Evolutionary conservation across 1,140 invertebrate species (phyloP), one percentile per base, ranked within the genome.

Genomic region (Tachypleus tridentatus): DNA sequence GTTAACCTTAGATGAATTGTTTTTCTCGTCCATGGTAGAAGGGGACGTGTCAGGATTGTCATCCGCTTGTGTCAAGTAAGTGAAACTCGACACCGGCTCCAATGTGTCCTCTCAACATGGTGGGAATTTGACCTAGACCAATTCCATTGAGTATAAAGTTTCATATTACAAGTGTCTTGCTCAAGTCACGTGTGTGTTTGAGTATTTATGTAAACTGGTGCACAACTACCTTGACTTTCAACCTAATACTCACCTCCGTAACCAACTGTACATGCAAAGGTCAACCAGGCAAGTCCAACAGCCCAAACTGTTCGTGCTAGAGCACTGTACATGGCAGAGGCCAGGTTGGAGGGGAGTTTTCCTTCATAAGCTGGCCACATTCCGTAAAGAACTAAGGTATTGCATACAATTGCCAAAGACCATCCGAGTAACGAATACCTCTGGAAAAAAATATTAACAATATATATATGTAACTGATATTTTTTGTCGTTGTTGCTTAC

Each of bases 241-340:
- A 29, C 29, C 29, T 29, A 8, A 53, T n/a, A 60, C 4, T 52
- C 59, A 60, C 72, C 71, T 48, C 68, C 72, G 11, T 72, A 60
- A 7, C 91, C 91, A 49, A 87, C 91, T 47, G 88, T 87, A 73
- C 91, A 95, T 2, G 90, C 91, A 64, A 93, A 82, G 6, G 91
- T 87, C 68, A 93, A 85, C 91, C 91, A 96, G 0, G 86, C 82
- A 10, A 94, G 75, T 29, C 84, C 83, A 5, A 91, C 70, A 6
- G 89, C 87, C 89, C 90, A 95, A 10, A 86, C 82, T 58, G 86
- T 87, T 74, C 93, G 87, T 64, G 88, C 91, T 8, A 92, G 76
- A 1, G 89, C 86, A 70, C 86, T 88, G 76, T 93, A 94, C 3
- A 86, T 81, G 8, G 91, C 88, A 2, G 85, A 65, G 49, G 68